Evolutionary conservation across 2,888 invertebrate genomes (phyloP).

Genomic region (Agrenia bidenticulata): DNA sequence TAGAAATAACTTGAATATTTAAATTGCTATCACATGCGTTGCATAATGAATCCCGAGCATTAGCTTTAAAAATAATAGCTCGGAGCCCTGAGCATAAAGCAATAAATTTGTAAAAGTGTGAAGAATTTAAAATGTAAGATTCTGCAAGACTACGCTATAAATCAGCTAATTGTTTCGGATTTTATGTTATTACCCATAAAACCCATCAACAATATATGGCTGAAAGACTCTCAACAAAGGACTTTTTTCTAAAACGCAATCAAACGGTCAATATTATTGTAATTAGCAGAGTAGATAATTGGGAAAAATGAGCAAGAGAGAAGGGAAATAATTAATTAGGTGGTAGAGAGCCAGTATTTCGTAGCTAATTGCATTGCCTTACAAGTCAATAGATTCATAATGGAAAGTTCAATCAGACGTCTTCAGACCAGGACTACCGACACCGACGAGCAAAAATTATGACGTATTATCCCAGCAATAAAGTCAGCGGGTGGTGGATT

Average conservation of each 20-base stretch:
- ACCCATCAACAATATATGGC: background rate
- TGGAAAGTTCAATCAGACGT: background rate
- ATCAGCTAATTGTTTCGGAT: background rate
- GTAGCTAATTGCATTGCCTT: background rate
- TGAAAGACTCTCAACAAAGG: too few species aligned
- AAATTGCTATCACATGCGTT: too few species aligned
- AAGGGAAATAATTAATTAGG: too few species aligned
- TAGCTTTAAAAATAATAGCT: background rate
- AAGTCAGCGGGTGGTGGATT: constrained; percentile 8
- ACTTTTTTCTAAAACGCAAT: too few species aligned
- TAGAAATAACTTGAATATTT: too few species aligned
- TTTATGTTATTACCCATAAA: constrained; percentile 6
- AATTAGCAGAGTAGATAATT: background rate
- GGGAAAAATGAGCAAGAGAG: background rate
- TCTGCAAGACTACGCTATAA: background rate
- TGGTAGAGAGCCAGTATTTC: too few species aligned
- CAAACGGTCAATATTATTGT: background rate
- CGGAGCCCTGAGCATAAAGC: background rate
- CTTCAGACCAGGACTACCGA: background rate
- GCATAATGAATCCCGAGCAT: constrained; percentile 6
- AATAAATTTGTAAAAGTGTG: constrained; percentile 9
- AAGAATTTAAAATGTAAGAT: background rate
- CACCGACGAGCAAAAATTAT: background rate
- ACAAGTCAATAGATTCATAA: background rate
- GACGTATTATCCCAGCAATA: constrained; percentile 4